Evolutionary conservation across 2,113 vertebrate genomes (phyloP).

Genomic region (Trichechus manatus): DNA sequence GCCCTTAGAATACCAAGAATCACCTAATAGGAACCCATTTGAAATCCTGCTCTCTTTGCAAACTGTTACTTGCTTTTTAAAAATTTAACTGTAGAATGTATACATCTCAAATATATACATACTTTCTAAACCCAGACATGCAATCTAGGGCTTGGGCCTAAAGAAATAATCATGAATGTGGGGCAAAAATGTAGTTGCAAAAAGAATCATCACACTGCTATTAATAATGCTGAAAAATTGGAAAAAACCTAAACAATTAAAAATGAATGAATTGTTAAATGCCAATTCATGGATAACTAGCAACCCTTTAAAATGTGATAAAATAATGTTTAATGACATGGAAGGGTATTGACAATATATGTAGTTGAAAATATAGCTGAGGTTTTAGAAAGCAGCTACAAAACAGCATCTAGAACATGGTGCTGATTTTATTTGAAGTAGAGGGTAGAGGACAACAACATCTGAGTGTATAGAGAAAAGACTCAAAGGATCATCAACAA

Average conservation of each 20-base stretch:
- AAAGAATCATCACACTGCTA: background rate
- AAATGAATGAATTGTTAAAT: background rate
- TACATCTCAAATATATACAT: background rate
- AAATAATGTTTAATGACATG: background rate
- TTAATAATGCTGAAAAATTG: background rate
- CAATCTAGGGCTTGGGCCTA: background rate
- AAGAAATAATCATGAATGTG: background rate
- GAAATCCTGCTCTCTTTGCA: background rate
- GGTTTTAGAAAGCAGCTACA: background rate
- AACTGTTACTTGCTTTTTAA: background rate
- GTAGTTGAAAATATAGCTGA: background rate
- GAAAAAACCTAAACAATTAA: conserved; percentile 37
- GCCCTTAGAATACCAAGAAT: background rate
- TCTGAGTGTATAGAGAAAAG: background rate
- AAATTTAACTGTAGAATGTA: conserved; percentile 16
- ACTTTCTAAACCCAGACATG: background rate
- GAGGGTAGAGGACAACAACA: background rate
- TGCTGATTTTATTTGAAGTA: conserved; percentile 7
- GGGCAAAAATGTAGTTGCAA: background rate
- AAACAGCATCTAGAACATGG: background rate
- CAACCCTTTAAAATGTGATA: background rate
- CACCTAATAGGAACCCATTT: background rate
- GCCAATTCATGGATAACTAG: background rate
- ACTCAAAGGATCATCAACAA: background rate
- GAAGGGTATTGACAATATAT: background rate